These are phyloP conservation scores for Drosophila flavopinicola DNA, from an alignment of 2,888 invertebrate genomes.

Conservation along the genomic window DNA sequence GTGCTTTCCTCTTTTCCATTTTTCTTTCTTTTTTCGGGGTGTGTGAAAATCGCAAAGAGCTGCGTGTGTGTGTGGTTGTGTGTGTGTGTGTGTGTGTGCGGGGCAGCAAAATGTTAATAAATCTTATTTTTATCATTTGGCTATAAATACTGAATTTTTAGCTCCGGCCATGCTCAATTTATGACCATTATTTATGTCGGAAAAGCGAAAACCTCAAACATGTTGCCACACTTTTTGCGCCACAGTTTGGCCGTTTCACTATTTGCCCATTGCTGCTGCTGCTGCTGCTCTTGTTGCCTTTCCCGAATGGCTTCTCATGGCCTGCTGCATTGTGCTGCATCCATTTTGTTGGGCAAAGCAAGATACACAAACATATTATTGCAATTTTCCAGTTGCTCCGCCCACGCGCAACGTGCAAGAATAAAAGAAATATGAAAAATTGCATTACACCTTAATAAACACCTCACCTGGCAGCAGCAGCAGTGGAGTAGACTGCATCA, in stretches of 20 bases:
- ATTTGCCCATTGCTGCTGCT: constrained; percentile 5
- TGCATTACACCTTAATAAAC: constrained; percentile 80
- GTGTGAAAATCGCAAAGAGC: constrained; percentile 48
- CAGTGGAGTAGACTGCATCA: constrained; percentile 29
- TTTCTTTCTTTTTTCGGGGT: constrained; percentile 34
- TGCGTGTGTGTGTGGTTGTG: constrained; percentile 43
- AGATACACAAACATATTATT: constrained; percentile 78
- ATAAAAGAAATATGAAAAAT: constrained; percentile 68
- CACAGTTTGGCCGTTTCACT: constrained; percentile 6
- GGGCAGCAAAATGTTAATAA: constrained; percentile 84
- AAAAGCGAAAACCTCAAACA: constrained; percentile 82
- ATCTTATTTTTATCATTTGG: constrained; percentile 85
- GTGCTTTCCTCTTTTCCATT: constrained; percentile 33
- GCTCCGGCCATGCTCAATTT: constrained; percentile 84
- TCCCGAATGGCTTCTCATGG: constrained; percentile 29
- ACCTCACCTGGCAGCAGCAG: constrained; percentile 70
- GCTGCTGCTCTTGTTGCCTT: constrained; percentile 4
- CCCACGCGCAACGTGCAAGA: constrained; percentile 61
- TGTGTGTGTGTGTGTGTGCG: constrained; percentile 46
- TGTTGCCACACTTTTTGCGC: constrained; percentile 76
- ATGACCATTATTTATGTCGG: constrained; percentile 85
- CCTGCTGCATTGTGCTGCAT: constrained; percentile 74
- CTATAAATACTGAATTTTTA: constrained; percentile 85
- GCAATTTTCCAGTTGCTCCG: constrained; percentile 80
- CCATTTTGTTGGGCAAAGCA: constrained; percentile 71